Evolutionary conservation across 1,140 invertebrate genomes (phyloP).

Genomic region (Argopecten irradians): DNA sequence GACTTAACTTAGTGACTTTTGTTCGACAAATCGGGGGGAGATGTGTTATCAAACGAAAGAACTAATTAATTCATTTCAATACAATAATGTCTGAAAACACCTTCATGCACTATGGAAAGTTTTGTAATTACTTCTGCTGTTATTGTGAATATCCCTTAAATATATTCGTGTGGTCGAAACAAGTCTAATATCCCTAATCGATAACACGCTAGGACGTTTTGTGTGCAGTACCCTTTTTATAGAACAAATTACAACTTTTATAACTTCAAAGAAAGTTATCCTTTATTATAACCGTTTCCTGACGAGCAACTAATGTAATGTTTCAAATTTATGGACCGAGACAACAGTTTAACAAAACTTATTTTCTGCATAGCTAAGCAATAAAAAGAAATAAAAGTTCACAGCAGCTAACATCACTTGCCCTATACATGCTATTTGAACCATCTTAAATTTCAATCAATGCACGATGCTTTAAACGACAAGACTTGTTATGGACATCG

Average conservation of each 20-base stretch:
- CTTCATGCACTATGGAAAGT: no score
- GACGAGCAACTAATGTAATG: neutral
- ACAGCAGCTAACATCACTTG: neutral
- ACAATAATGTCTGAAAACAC: no score
- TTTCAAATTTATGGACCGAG: neutral
- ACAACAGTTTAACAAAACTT: neutral
- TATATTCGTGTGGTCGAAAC: no score
- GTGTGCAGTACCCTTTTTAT: neutral
- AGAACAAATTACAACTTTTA: neutral
- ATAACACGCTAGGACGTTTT: no score
- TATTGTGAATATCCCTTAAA: no score
- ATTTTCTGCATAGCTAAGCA: conserved; percentile 22
- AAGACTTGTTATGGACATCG: neutral
- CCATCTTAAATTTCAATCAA: neutral
- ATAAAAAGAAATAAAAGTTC: neutral
- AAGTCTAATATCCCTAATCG: no score
- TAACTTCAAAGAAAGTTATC: neutral
- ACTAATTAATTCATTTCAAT: no score
- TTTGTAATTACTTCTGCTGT: no score
- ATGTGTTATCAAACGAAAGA: no score
- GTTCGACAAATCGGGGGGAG: no score
- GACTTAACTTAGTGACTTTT: no score
- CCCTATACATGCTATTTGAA: neutral
- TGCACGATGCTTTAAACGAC: neutral
- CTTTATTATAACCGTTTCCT: neutral